phyloP scores from a whole-genome alignment of 92 coral and sea anemone genomes.

The Parazoanthus atlanticus region DNA sequence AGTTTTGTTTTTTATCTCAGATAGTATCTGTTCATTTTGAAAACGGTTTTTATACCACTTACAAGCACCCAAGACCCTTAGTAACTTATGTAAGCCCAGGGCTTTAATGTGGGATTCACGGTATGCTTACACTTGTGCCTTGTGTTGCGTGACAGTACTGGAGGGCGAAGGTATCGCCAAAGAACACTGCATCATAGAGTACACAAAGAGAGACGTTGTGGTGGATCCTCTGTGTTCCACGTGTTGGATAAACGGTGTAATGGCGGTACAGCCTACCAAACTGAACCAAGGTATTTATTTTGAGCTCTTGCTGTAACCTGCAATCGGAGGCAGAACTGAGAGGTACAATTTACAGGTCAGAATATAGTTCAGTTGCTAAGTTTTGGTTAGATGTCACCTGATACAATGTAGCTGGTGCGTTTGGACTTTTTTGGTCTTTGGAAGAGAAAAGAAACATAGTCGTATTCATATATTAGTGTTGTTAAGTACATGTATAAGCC shows the following conservation, averaged over 20 bases:
- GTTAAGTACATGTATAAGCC: too few species aligned
- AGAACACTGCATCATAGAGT: constrained; percentile 86
- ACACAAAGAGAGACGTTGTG: constrained; percentile 74
- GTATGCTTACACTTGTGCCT: background rate
- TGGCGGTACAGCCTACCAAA: constrained; percentile 74
- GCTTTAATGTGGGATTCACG: too few species aligned
- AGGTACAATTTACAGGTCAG: background rate
- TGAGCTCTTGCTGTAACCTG: too few species aligned
- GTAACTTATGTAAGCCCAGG: too few species aligned
- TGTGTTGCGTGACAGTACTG: constrained; percentile 61
- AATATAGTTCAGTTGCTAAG: too few species aligned
- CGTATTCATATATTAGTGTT: too few species aligned
- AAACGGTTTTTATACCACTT: too few species aligned
- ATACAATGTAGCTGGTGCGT: background rate
- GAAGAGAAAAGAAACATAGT: too few species aligned
- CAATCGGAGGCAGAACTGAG: background rate
- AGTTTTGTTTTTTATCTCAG: too few species aligned
- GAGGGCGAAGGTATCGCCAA: constrained; percentile 86
- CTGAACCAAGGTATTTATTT: constrained; percentile 79
- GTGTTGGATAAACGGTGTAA: constrained; percentile 87
- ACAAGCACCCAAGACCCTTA: too few species aligned
- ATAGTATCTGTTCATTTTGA: too few species aligned
- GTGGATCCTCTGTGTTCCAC: constrained; percentile 73
- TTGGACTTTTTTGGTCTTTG: too few species aligned
- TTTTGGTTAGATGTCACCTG: background rate